These are phyloP conservation scores for Darevskia nairensis DNA, from an alignment of 2,797 vertebrate genomes.

Conservation along the genomic window DNA sequence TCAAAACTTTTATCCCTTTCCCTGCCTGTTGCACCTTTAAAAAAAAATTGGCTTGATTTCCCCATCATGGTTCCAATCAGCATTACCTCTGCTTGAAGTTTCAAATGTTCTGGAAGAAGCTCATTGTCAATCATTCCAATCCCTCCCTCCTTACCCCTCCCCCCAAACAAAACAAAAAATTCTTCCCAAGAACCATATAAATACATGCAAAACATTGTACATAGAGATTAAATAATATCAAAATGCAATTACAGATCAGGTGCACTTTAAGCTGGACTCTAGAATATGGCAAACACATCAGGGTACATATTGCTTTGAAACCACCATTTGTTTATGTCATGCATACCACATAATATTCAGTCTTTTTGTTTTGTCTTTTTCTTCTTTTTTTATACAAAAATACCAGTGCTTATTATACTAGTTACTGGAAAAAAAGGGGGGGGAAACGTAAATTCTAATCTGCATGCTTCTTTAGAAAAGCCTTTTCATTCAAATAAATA, in stretches of 20 bases:
- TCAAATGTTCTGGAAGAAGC: constrained; percentile 61
- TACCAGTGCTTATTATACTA: constrained; percentile 92
- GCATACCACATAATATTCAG: constrained; percentile 90
- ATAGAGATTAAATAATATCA: constrained; percentile 81
- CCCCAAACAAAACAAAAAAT: constrained; percentile 3
- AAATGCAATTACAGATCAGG: constrained; percentile 80
- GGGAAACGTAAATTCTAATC: constrained; percentile 59
- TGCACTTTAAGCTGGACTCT: constrained; percentile 75
- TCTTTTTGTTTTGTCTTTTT: constrained; percentile 70
- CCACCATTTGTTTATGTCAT: constrained; percentile 90
- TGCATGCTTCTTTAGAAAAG: constrained; percentile 72
- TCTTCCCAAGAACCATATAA: constrained; percentile 78
- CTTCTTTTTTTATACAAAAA: constrained; percentile 92
- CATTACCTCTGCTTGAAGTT: constrained; percentile 48
- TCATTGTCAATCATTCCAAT: constrained; percentile 67
- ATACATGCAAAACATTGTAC: constrained; percentile 84
- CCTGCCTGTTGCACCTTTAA: not conserved
- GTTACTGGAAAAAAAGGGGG: constrained; percentile 75
- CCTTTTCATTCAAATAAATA: constrained; percentile 62
- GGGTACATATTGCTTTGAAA: constrained; percentile 90
- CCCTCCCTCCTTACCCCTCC: constrained; percentile 9
- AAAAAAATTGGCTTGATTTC: constrained; percentile 30
- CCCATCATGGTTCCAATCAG: constrained; percentile 42
- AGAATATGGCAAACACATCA: constrained; percentile 82
- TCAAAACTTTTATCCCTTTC: constrained; percentile 57